Evolutionary conservation across 2,113 vertebrate species (phyloP).

Genomic region (Prolemur simus): DNA sequence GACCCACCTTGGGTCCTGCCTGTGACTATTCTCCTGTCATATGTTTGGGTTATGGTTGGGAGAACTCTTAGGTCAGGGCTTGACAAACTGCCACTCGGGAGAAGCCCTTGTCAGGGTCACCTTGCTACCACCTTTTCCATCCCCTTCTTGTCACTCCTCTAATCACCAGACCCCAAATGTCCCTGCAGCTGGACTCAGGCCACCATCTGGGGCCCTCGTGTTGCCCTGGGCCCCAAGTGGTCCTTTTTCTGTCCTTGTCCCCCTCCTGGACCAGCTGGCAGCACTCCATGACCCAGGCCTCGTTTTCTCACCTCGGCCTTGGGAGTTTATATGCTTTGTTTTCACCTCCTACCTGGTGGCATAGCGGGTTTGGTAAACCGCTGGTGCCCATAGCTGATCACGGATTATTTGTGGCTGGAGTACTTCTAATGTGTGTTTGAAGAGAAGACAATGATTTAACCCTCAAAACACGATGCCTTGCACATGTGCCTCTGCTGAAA

Average conservation of each 20-base stretch:
- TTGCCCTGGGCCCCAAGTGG: neutral
- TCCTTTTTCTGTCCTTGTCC: rapidly evolving
- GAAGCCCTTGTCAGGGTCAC: neutral
- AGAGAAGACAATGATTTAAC: neutral
- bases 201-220: neutral
- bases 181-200: neutral
- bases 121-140: neutral
- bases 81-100: neutral
- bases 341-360: neutral
- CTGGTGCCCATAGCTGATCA: neutral
- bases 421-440: neutral
- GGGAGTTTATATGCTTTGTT: neutral
- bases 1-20: neutral
- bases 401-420: neutral
- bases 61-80: neutral
- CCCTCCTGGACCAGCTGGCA: rapidly evolving
- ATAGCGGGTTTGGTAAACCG: neutral
- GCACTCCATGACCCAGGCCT: neutral
- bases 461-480: neutral
- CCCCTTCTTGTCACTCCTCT: neutral
- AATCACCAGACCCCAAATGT: neutral
- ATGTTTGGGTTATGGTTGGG: neutral
- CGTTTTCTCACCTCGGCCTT: neutral
- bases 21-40: rapidly evolving
- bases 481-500: neutral